A percentile compares a stretch with the other conserved stretches of the same genome.
Conservation (phyloP, 2,797 vertebrate genomes). For the Prunella strophiata region DNA sequence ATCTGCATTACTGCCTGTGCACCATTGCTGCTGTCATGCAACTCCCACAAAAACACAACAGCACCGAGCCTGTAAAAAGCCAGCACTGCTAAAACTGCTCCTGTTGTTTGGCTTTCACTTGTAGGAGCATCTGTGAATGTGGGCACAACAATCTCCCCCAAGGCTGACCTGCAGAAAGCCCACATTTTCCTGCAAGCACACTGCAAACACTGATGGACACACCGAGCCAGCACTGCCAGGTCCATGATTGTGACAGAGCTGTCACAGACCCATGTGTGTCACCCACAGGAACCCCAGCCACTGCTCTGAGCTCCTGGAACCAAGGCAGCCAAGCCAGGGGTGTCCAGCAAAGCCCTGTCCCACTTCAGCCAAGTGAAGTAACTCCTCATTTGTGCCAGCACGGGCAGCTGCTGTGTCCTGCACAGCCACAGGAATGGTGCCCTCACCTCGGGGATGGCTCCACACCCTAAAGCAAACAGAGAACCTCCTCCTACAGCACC, state of each 20-base stretch:
- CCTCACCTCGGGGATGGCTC: background rate
- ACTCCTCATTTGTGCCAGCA: background rate
- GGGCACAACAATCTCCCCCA: no score
- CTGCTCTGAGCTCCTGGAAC: background rate
- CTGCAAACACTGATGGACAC: background rate
- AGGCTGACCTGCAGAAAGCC: background rate
- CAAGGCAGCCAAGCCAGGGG: background rate
- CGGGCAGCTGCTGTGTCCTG: rapidly evolving
- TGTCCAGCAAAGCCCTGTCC: background rate
- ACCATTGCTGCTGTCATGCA: background rate
- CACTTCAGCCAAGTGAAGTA: background rate
- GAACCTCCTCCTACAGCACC: background rate
- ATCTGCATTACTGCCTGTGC: background rate
- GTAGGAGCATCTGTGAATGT: rapidly evolving
- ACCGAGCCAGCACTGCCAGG: no score
- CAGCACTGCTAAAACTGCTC: background rate
- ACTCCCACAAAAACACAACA: background rate
- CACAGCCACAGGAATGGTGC: no score
- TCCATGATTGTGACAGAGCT: background rate
- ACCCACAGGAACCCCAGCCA: background rate
- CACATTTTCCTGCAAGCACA: rapidly evolving
- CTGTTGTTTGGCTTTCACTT: background rate
- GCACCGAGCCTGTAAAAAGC: background rate
- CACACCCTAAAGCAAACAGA: rapidly evolving
- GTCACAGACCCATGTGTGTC: background rate